phyloP scores from a whole-genome alignment of 1,140 invertebrate genomes.

The Drosophila ambigua region DNA sequence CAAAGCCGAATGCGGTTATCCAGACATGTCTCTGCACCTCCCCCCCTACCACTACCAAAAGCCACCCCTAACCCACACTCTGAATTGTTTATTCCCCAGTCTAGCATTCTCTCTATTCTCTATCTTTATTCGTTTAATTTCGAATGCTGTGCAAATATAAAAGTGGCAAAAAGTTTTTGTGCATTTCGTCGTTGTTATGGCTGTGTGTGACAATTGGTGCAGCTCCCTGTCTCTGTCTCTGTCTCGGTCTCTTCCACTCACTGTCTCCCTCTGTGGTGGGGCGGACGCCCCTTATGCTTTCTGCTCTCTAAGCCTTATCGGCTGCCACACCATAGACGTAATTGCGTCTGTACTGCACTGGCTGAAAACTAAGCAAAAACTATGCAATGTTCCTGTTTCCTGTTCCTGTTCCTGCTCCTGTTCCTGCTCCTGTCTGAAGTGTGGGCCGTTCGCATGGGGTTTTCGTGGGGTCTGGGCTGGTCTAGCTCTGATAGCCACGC shows the following conservation, averaged over 20 bases:
- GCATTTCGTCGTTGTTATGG: conserved; percentile 47
- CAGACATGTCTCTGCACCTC: no score
- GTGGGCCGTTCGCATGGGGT: not conserved
- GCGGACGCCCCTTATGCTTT: no score
- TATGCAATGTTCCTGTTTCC: conserved; percentile 30
- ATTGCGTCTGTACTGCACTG: conserved; percentile 22
- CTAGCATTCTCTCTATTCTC: not conserved
- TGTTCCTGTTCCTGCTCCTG: conserved; percentile 12
- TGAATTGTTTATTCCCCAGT: not conserved
- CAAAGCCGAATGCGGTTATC: not conserved
- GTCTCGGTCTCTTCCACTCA: conserved; percentile 9
- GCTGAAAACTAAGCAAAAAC: conserved; percentile 52
- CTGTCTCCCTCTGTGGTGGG: not conserved
- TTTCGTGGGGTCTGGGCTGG: conserved; percentile 14
- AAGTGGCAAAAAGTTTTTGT: conserved; percentile 46
- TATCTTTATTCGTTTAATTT: conserved; percentile 46
- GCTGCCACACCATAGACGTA: conserved; percentile 30
- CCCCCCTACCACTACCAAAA: not conserved
- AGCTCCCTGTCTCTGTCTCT: not conserved
- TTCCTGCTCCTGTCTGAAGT: conserved; percentile 15
- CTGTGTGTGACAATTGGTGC: conserved; percentile 30
- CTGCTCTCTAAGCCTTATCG: conserved; percentile 30
- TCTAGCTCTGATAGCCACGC: conserved; percentile 59
- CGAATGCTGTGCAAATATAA: conserved; percentile 55
- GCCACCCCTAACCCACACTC: no score